phyloP scores from a whole-genome alignment of 2,888 invertebrate species.

The Epinotia brunnichana region DNA sequence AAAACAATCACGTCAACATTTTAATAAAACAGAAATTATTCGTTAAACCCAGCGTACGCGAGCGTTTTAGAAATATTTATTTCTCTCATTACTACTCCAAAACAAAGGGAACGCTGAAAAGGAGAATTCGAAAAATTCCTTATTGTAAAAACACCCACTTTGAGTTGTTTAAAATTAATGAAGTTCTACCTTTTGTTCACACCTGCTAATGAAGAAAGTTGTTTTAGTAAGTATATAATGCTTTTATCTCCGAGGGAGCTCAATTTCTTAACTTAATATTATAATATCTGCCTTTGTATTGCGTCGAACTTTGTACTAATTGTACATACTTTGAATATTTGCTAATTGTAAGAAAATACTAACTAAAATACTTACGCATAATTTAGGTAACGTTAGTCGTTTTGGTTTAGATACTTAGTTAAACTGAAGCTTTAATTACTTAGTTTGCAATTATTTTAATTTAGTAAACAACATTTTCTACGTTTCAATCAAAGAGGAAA shows the following conservation, averaged over 20 bases:
- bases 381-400: neutral
- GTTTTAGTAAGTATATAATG: conserved; percentile 37
- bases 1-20: neutral
- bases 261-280: conserved; percentile 34
- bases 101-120: conserved; percentile 27
- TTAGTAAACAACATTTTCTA: too few relatives aligned
- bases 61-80: conserved; percentile 16
- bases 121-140: conserved; percentile 34
- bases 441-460: too few relatives aligned
- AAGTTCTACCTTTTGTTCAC: conserved; percentile 43
- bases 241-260: conserved; percentile 30
- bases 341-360: neutral
- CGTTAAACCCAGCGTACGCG: neutral
- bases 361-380: neutral
- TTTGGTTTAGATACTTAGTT: too few relatives aligned
- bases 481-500: too few relatives aligned
- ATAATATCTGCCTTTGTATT: conserved; percentile 31
- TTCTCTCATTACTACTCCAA: conserved; percentile 29
- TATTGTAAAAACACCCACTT: conserved; percentile 41
- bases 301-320: neutral
- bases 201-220: conserved; percentile 44
- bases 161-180: conserved; percentile 43
- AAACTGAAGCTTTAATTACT: too few relatives aligned
- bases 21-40: conserved; percentile 4
- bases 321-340: neutral